Base-by-base conservation (phyloP, 2,113 vertebrate genomes). In the Electrona antarctica region DNA sequence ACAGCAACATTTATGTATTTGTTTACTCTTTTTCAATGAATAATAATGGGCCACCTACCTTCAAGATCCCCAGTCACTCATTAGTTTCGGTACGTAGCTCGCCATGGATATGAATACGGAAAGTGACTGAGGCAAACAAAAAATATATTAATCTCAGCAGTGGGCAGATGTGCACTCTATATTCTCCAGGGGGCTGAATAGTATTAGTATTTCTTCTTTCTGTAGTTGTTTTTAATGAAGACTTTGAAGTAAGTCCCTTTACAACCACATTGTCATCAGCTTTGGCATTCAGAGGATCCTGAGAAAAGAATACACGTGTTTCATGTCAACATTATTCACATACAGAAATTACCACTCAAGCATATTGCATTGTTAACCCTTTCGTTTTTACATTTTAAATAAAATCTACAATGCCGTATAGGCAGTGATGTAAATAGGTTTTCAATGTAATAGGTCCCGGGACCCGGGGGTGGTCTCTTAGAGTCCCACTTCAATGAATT, bases 1-100 rank as follows among this genome's bases (percentile, higher is more conserved):
- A 87, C 86, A 88, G 86, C 77, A 90, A 86, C 82, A 85, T 87
- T 81, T 87, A 85, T 89, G 86, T 74, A 86, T 89, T 86, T 91
- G 85, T 89, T 91, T 87, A 89, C 83, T 83, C 57, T 88, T 76
- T 87, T 88, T 84, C 80, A 87, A 85, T 90, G 87, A 90, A 90
- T 90, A 91, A 85, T 86, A 87, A 90, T 83, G 74, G 74, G 51
- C 76, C 85, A 82, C 77, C 77, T 89, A 82, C 78, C 85, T 85
- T 84, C 72, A 85, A 91, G 82, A 85, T 88, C 80, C 77, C 81
- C 46, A 79, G 82, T 89, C 82, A 80, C 78, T 88, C 87, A 90
- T 92, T 90, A 90, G 84, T 89, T 90, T 75, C 68, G 54, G 81
- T 82, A 63, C 85, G 70, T 73, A 76, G 81, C 74, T 80, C 70